phyloP scores from a whole-genome alignment of 1,140 invertebrate species.

The Bombus picipes region DNA sequence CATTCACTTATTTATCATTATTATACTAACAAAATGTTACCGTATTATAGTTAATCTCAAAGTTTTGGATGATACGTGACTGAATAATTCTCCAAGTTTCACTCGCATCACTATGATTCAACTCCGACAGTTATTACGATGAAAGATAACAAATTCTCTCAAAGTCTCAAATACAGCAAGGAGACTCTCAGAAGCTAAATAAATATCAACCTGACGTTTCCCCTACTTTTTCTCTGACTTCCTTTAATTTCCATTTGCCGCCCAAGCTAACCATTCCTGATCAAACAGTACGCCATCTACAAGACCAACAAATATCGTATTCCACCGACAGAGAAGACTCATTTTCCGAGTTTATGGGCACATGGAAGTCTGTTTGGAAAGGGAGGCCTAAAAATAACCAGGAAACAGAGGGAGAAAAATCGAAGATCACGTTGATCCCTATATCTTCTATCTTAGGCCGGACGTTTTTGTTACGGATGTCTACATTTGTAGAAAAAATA shows the following conservation, averaged over 20 bases:
- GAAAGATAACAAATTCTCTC: too few species aligned
- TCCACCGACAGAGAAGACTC: not conserved
- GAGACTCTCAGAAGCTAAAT: not conserved
- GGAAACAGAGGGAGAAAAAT: not conserved
- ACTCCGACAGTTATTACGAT: too few species aligned
- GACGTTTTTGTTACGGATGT: too few species aligned
- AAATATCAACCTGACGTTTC: not conserved
- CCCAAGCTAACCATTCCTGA: not conserved
- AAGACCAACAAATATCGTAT: slow-evolving; percentile 15
- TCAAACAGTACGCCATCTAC: not conserved
- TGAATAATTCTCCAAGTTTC: too few species aligned
- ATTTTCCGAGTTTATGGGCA: too few species aligned
- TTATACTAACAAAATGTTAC: too few species aligned
- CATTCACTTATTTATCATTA: not conserved
- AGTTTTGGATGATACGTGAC: too few species aligned
- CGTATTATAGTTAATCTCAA: too few species aligned
- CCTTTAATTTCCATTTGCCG: not conserved
- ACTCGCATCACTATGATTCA: too few species aligned
- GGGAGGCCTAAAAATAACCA: not conserved
- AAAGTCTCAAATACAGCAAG: not conserved
- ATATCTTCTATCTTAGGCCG: too few species aligned
- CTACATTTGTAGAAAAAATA: too few species aligned
- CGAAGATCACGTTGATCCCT: not conserved
- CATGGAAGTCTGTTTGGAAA: not conserved
- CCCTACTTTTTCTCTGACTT: not conserved